Evolutionary conservation across 2,113 vertebrate species (phyloP).

Genomic region (Terrapene triunguis): DNA sequence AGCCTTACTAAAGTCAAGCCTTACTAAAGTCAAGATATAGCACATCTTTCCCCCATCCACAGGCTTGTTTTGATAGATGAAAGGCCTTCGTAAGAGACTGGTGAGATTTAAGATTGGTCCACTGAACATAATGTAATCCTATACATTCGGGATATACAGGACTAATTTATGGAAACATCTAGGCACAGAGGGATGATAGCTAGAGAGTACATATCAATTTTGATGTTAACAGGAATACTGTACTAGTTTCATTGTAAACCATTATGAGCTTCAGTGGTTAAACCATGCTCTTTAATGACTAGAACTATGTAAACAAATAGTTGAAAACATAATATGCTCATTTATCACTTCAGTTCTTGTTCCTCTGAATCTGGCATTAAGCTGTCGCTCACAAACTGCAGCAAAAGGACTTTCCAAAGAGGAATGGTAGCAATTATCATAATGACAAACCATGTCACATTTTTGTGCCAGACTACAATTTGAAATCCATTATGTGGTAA

Average conservation of each 20-base stretch:
- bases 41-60: background rate
- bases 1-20: background rate
- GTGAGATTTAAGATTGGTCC: background rate
- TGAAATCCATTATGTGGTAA: conserved; percentile 39
- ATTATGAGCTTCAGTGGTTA: conserved; percentile 15
- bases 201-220: background rate
- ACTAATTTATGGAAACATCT: background rate
- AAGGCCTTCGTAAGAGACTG: background rate
- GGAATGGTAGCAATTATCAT: conserved; percentile 68
- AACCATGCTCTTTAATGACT: conserved; percentile 2
- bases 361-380: conserved; percentile 48
- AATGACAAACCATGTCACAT: conserved; percentile 55
- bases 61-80: background rate
- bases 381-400: conserved; percentile 69
- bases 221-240: background rate
- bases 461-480: conserved; percentile 53
- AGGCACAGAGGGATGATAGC: background rate
- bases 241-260: background rate
- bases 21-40: background rate
- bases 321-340: background rate
- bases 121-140: background rate
- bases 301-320: conserved; percentile 17
- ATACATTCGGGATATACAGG: background rate
- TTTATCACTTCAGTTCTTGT: conserved; percentile 59
- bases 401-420: conserved; percentile 53